Conservation (phyloP, 2,888 invertebrate genomes). For the Sacculina carcini region DNA sequence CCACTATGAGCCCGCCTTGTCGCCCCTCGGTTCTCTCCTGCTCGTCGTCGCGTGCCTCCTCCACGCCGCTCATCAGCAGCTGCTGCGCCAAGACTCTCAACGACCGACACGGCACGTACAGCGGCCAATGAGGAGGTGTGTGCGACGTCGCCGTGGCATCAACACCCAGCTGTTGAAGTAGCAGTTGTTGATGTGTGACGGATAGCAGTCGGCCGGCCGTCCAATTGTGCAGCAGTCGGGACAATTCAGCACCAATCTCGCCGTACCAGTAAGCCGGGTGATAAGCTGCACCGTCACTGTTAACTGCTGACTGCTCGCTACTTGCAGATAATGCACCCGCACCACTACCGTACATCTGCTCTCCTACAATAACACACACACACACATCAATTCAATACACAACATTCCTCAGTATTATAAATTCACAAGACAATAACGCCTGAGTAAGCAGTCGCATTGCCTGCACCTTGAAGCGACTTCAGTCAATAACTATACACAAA, state of each 20-base stretch:
- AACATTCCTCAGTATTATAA: not conserved
- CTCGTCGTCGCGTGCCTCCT: not conserved
- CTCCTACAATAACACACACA: not conserved
- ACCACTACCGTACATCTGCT: not conserved
- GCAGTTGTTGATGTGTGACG: constrained; percentile 37
- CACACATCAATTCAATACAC: not conserved
- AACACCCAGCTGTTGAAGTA: constrained; percentile 38
- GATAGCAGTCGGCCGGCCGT: constrained; percentile 40
- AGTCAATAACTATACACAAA: too few relatives aligned
- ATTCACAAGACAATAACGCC: not conserved
- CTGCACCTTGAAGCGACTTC: too few relatives aligned
- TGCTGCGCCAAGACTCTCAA: constrained; percentile 50
- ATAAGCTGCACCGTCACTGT: constrained; percentile 5
- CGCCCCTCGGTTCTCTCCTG: not conserved
- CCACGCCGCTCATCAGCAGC: constrained; percentile 14
- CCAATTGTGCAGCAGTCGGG: constrained; percentile 51
- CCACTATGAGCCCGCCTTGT: too few relatives aligned
- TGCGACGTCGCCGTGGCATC: too few relatives aligned
- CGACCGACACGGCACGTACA: constrained; percentile 49
- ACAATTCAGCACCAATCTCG: constrained; percentile 47
- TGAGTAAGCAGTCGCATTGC: too few relatives aligned
- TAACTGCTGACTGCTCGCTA: too few relatives aligned
- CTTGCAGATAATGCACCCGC: not conserved
- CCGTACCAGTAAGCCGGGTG: constrained; percentile 18
- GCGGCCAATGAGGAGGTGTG: constrained; percentile 36